Evolutionary conservation across 2,888 invertebrate species (phyloP), one percentile per base, ranked within the genome.

Genomic region (Melanostoma scalare): DNA sequence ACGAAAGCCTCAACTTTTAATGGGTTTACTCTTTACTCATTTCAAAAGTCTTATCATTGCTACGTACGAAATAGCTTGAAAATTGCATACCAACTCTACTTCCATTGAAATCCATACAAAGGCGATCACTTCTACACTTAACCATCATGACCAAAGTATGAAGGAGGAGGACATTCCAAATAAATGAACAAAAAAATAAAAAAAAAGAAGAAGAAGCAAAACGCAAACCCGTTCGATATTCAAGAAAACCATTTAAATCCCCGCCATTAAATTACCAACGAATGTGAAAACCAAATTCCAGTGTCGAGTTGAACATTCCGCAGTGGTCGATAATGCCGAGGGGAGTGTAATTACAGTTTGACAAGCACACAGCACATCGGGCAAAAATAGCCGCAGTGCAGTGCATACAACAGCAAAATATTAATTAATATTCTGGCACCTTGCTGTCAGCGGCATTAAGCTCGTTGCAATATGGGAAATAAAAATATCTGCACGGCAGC

Each of bases 401-500:
- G 44, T 3, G n/a, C 52, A 80, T 55, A 38, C 68, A 56, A 38
- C 74, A 44, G 84, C 71, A 78, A 90, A 90, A 90, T 89, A 88
- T 87, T 90, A 90, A 90, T 90, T 90, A 90, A 90, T 90, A 90
- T 90, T 90, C 90, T 90, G 89, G 89, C 90, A 90, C 89, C 90
- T 90, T 87, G 86, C 87, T 76, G 80, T 85, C 85, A 85, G 75
- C 35, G 80, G 71, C 75, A 85, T 80, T 65, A 79, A 88, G 78
- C 74, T 68, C 67, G 73, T 86, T 72, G 85, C 86, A 86, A 87
- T 86, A 86, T 75, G 85, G 85, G 86, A 79, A 85, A 76, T 86
- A 82, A 85, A 85, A 85, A 79, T 85, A 86, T 79, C 81, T 86
- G 85, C 78, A 84, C 79, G 80, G 33, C 78, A 56, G 79, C 78